phyloP scores from a whole-genome alignment of 2,113 vertebrate genomes.

The Meriones unguiculatus region DNA sequence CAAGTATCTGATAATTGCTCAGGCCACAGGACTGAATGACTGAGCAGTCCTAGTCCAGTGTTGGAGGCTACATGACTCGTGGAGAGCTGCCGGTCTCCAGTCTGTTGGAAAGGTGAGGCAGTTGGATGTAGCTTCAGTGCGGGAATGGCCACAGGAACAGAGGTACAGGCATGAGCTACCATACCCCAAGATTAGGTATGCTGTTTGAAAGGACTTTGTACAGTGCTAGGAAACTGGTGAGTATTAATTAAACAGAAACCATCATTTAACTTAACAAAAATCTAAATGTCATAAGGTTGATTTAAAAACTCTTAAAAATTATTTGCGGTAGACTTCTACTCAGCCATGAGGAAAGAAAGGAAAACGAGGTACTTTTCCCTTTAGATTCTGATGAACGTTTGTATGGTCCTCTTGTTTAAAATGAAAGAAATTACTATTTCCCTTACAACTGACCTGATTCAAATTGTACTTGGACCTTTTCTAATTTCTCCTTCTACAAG shows the following conservation, averaged over 20 bases:
- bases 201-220: background rate
- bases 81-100: background rate
- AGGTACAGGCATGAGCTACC: background rate
- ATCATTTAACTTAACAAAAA: conserved; percentile 3
- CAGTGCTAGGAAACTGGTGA: conserved; percentile 3
- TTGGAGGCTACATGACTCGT: background rate
- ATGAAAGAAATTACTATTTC: background rate
- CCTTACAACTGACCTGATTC: conserved; percentile 69
- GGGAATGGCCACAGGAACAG: background rate
- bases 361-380: background rate
- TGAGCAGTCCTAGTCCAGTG: background rate
- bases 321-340: background rate
- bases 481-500: conserved; percentile 62
- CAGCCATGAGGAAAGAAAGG: background rate
- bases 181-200: background rate
- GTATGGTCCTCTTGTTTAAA: background rate
- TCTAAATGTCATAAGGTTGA: background rate
- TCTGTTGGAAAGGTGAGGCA: background rate
- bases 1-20: background rate
- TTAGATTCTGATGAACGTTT: background rate
- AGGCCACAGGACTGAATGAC: too few species aligned
- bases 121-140: background rate
- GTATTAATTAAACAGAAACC: conserved; percentile 27
- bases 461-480: conserved; percentile 54
- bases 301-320: conserved; percentile 29